Evolutionary conservation across 2,888 invertebrate genomes (phyloP).

Genomic region (Microctonus aethiopoides): DNA sequence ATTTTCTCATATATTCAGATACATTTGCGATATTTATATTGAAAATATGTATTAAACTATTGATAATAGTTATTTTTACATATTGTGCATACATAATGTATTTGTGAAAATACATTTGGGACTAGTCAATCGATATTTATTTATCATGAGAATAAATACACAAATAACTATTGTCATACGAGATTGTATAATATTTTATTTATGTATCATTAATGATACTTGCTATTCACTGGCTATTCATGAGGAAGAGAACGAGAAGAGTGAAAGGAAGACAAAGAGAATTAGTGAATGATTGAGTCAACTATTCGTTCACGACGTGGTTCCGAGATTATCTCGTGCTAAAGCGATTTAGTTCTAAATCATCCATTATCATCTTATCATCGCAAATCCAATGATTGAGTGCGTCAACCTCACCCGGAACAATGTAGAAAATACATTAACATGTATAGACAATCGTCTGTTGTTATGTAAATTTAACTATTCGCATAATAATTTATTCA

Average conservation of each 20-base stretch:
- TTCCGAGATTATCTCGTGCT: background rate
- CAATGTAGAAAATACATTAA: constrained; percentile 5
- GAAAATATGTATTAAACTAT: too few relatives aligned
- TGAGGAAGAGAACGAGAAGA: too few relatives aligned
- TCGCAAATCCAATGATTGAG: constrained; percentile 5
- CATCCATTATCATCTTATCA: constrained; percentile 23
- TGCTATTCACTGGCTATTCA: background rate
- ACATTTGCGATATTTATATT: background rate
- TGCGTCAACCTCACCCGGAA: background rate
- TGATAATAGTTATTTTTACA: background rate
- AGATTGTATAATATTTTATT: too few relatives aligned
- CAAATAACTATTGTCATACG: too few relatives aligned
- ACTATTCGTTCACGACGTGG: background rate
- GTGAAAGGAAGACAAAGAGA: background rate
- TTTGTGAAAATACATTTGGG: too few relatives aligned
- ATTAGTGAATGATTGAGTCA: background rate
- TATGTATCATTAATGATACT: background rate
- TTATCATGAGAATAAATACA: too few relatives aligned
- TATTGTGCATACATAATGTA: background rate
- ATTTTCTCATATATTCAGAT: background rate
- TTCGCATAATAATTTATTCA: background rate
- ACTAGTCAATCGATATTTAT: too few relatives aligned
- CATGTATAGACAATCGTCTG: background rate
- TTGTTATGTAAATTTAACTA: background rate
- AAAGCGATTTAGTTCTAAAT: constrained; percentile 6